Evolutionary conservation across 1,140 invertebrate species (phyloP), one percentile per base, ranked within the genome.

Genomic region (Euwallacea similis): DNA sequence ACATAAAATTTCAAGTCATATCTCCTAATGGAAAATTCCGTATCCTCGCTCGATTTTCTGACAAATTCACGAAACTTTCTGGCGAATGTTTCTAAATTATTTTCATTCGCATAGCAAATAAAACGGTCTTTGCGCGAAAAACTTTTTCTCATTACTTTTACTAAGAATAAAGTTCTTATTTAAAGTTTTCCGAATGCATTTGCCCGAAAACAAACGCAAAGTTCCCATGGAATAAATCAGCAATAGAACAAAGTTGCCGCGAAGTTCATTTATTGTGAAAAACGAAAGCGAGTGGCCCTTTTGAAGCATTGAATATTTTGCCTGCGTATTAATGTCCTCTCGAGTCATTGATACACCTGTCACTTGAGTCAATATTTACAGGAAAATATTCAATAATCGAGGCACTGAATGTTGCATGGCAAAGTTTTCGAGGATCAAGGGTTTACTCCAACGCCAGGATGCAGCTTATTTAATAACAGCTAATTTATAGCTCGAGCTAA

Each of bases 401-500:
- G 21, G 21, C 21, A 4, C 21, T 33, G 21, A 33, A 33, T 33
- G 21, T 4, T 33, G 21, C 4, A 33, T 33, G 21, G 21, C 4
- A 33, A 33, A 33, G 21, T 33, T 33, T 33, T 59, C 21, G 56
- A 13, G 11, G 50, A 8, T 53, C 50, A 15, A 11, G 11, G 6
- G 50, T 11, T 53, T 53, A 53, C 11, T 58, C 21, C 10, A n/a
- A 9, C 13, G 55, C 55, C 10, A n/a, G 42, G 58, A 33, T 60
- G 16, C 58, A 60, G 58, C 61, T 63, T 63, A 65, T 65, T 65
- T 54, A 65, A 65, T 54, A 65, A 65, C 46, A 46, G 10, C 47
- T 65, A 65, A 65, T 65, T 65, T 65, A 65, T 54, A 65, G 46
- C 44, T 11, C 9, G n/a, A 65, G 53, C 63, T 65, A 65, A 65